Base-by-base conservation (phyloP, 92 coral and sea anemone species). In the Palythoa heliodiscus region DNA sequence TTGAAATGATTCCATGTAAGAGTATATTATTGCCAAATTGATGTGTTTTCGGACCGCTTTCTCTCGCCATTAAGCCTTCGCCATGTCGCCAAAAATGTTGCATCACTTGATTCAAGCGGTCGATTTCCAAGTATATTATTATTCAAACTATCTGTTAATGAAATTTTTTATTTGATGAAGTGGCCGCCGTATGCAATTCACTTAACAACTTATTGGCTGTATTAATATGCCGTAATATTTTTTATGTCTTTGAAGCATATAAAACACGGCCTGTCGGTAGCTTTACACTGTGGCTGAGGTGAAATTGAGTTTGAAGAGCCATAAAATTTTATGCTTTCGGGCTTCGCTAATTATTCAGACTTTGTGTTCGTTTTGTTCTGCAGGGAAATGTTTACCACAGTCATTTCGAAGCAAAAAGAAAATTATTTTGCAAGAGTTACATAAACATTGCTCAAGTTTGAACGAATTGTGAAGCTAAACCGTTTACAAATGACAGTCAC, bases 151-250 rank as follows among this genome's bases (percentile, higher is more conserved):
- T 87, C 90, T 90, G 92, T 91, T 93, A 93, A 93, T 92, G 93
- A 92, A 90, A 71, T 92, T 90, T 94, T 92, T 94, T 92, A 94
- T 94, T 94, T 94, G 98, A 90, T 87, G 92, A 88, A 91, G 91
- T 94, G 95, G 89, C 95, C 91, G 93, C 77, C 91, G 89, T 86
- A 69, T 77, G 91, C 87, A 82, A 85, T 89, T 87, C 93, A 90
- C 93, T 94, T 94, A 94, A 88, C 98, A 92, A 89, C 81, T 94
- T 92, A 89, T 91, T 92, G 94, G 91, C 90, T 86, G 78, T 92
- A 92, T 94, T 89, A n/a, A n/a, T n/a, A 86, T 92, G 60, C 61
- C 74, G 87, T 93, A 89, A 93, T 91, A 88, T 91, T 77, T 87
- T 82, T 81, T 57, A 76, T 83, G 86, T 86, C 88, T 91, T 74